Conservation (phyloP, 2,797 vertebrate genomes). For the Sebastiscus tertius region DNA sequence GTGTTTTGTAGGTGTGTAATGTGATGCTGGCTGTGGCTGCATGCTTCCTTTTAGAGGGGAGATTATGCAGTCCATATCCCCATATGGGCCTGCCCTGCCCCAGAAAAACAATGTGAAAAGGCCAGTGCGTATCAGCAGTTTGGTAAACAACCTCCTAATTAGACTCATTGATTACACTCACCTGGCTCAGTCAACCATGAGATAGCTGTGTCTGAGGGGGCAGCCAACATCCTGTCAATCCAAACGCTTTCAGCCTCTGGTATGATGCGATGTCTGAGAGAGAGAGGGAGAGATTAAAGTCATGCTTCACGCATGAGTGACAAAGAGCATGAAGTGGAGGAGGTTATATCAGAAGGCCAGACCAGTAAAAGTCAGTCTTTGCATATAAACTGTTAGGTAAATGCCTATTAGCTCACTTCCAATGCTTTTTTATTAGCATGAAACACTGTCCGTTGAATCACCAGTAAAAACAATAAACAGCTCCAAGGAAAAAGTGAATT, state of each 20-base stretch:
- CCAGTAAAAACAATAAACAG: not conserved
- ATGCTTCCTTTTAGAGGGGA: constrained; percentile 3
- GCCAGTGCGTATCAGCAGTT: constrained; percentile 54
- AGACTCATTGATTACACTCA: constrained; percentile 69
- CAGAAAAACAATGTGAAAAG: constrained; percentile 65
- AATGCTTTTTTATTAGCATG: not conserved
- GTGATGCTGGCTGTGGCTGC: not conserved
- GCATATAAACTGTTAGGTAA: not conserved
- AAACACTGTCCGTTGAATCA: not conserved
- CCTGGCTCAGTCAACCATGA: constrained; percentile 44
- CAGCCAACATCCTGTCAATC: constrained; percentile 34
- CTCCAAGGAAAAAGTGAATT: not conserved
- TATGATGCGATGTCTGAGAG: constrained; percentile 16
- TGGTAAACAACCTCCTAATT: constrained; percentile 74
- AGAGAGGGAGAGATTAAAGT: not conserved
- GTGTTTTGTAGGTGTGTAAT: not conserved
- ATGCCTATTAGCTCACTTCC: not conserved
- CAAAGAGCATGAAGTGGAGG: not conserved
- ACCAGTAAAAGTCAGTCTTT: not conserved
- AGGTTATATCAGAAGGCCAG: not conserved
- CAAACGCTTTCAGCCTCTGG: not conserved
- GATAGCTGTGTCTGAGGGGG: constrained; percentile 40
- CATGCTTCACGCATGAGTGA: not conserved
- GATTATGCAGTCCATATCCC: constrained; percentile 34
- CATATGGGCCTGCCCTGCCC: constrained; percentile 39